A percentile compares a stretch with the other conserved stretches of the same genome.
These are phyloP conservation scores for Xestia sexstrigata DNA, from an alignment of 2,888 invertebrate species.

Conservation along the genomic window DNA sequence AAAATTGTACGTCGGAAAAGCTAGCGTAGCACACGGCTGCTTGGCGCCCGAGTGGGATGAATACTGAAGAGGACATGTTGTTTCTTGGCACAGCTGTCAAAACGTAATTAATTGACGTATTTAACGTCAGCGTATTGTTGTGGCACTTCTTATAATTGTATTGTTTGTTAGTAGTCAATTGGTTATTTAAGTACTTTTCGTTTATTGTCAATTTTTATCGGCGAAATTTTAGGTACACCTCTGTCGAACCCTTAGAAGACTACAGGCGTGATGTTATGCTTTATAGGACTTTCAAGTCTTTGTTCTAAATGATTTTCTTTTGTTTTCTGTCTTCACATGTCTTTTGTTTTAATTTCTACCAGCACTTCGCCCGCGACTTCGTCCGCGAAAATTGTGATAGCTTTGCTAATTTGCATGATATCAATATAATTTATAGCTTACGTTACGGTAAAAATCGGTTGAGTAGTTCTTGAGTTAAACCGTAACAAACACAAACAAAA, in stretches of 20 bases:
- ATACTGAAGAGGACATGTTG: constrained; percentile 82
- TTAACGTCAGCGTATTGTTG: constrained; percentile 33
- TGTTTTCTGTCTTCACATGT: background rate
- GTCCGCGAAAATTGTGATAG: too few species aligned
- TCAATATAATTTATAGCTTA: too few species aligned
- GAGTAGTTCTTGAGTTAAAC: too few species aligned
- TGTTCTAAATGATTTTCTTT: background rate
- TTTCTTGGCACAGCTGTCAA: constrained; percentile 62
- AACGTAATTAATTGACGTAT: constrained; percentile 61
- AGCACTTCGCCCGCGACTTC: too few species aligned
- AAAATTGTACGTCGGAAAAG: constrained; percentile 85
- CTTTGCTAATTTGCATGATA: too few species aligned
- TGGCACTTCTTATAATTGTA: constrained; percentile 26
- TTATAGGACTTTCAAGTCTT: background rate
- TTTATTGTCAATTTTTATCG: background rate
- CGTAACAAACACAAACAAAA: too few species aligned
- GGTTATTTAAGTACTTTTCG: background rate
- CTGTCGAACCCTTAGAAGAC: too few species aligned
- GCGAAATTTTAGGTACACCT: background rate
- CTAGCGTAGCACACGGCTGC: constrained; percentile 78
- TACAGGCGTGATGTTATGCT: background rate
- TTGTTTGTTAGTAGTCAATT: constrained; percentile 11
- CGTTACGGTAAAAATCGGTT: too few species aligned
- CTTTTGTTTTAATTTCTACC: constrained; percentile 18
- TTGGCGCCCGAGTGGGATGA: constrained; percentile 78